phyloP scores from a whole-genome alignment of 2,888 invertebrate species.

The Priocnemis perturbator region DNA sequence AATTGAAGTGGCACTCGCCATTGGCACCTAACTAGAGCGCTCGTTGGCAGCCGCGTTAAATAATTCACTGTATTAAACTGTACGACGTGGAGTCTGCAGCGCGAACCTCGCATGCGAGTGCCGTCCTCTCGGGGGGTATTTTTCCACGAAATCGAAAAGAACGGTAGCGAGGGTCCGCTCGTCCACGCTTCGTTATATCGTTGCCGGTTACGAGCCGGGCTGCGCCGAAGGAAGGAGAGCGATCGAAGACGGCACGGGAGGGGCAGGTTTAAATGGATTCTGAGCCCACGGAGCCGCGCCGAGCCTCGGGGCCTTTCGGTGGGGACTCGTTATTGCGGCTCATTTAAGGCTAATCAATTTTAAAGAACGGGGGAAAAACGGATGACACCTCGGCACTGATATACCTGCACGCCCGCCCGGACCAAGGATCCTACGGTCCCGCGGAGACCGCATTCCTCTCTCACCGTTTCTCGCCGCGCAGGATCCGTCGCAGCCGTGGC shows the following conservation, averaged over 20 bases:
- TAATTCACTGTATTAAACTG: no score
- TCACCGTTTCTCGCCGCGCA: conserved; percentile 45
- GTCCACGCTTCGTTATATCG: conserved; percentile 4
- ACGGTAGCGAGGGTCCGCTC: no score
- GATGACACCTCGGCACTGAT: conserved; percentile 37
- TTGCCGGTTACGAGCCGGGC: background rate
- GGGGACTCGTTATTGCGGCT: conserved; percentile 29
- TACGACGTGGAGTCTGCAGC: no score
- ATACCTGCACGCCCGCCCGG: conserved; percentile 14
- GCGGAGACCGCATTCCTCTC: conserved; percentile 59
- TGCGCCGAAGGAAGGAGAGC: background rate
- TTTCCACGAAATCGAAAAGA: no score
- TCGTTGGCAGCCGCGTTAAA: no score
- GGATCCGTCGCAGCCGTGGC: conserved; percentile 24
- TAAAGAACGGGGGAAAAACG: conserved; percentile 39
- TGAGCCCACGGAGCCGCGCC: background rate
- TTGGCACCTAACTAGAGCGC: no score
- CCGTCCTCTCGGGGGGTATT: no score
- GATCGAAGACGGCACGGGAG: conserved; percentile 7
- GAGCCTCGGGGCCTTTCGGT: no score
- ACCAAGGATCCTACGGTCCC: conserved; percentile 19
- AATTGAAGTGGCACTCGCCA: no score
- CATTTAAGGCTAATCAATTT: conserved; percentile 31
- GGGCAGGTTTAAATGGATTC: conserved; percentile 17
- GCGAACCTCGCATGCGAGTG: no score